Evolutionary conservation across 1,140 invertebrate genomes (phyloP).

Genomic region (Centruroides vittatus): DNA sequence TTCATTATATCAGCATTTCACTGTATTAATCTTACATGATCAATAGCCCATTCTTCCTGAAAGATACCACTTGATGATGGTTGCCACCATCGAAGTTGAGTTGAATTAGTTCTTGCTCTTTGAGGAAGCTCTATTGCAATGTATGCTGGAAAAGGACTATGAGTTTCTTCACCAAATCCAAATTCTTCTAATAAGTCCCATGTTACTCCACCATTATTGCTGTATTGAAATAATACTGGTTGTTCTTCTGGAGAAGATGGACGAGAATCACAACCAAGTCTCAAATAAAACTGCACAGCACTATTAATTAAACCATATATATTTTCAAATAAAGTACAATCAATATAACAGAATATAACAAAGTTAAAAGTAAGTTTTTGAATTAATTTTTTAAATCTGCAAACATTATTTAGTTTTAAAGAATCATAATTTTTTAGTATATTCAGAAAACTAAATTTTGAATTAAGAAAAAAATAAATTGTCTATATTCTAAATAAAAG

Average conservation of each 20-base stretch:
- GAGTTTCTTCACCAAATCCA: conserved; percentile 22
- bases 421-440: too few species aligned
- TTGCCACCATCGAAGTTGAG: conserved; percentile 31
- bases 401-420: too few species aligned
- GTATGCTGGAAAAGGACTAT: conserved; percentile 8
- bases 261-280: conserved; percentile 22
- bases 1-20: background rate
- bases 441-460: too few species aligned
- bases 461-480: too few species aligned
- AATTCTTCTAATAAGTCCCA: conserved; percentile 31
- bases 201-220: conserved; percentile 33
- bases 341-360: too few species aligned
- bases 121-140: conserved; percentile 13
- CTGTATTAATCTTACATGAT: conserved; percentile 7
- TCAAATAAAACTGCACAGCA: conserved; percentile 28
- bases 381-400: too few species aligned
- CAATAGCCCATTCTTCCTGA: conserved; percentile 21
- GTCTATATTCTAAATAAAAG: too few species aligned
- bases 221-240: conserved; percentile 34
- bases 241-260: conserved; percentile 18
- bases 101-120: conserved; percentile 13
- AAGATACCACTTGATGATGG: conserved; percentile 28
- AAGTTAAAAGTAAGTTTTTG: too few species aligned
- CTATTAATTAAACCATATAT: conserved; percentile 15
- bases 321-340: too few species aligned